Evolutionary conservation across 2,888 invertebrate genomes (phyloP).

Genomic region (Caenorhabditis angaria): DNA sequence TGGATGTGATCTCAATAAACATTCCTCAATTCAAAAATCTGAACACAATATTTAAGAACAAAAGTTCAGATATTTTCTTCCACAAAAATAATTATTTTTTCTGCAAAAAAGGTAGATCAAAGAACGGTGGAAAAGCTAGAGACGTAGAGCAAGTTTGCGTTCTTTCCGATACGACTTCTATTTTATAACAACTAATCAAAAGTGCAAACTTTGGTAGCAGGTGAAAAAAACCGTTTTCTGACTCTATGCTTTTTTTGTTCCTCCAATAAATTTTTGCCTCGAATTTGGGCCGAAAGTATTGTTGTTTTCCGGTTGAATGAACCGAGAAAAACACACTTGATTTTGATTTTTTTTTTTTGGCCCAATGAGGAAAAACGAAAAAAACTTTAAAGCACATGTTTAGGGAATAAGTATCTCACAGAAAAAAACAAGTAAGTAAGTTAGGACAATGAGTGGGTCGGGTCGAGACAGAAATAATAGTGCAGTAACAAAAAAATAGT

Average conservation of each 20-base stretch:
- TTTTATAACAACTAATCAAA: constrained; percentile 1
- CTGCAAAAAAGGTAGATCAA: not conserved
- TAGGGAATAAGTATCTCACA: no score
- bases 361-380: not conserved
- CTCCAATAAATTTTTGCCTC: not conserved
- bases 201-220: not conserved
- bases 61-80: constrained; percentile 30
- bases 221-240: not conserved
- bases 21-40: no score
- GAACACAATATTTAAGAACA: no score
- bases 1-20: no score
- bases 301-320: constrained; percentile 2
- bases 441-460: not conserved
- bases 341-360: not conserved
- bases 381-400: no score
- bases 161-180: not conserved
- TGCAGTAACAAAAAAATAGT: not conserved
- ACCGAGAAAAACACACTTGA: not conserved
- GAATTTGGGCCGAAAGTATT: not conserved
- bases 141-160: constrained; percentile 5
- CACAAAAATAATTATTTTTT: no score
- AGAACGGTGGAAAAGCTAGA: not conserved
- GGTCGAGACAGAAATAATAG: not conserved
- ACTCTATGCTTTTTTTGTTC: not conserved
- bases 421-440: no score